These are phyloP conservation scores for Rhadina sibilatrix DNA, from an alignment of 2,113 vertebrate species.

Conservation along the genomic window DNA sequence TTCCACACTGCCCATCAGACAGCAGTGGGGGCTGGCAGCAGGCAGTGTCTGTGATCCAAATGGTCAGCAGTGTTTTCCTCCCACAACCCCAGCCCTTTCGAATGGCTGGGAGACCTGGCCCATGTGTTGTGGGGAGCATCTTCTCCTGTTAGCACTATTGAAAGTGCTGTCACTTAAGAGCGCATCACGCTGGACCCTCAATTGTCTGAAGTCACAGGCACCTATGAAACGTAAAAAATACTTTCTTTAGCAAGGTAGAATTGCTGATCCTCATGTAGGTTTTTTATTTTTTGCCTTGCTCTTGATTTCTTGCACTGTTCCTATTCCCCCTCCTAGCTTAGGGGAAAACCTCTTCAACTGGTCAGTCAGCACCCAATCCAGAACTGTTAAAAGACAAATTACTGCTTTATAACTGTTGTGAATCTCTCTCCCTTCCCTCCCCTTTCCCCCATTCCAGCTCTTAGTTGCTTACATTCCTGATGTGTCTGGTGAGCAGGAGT, in stretches of 20 bases:
- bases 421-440: background rate
- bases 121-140: accelerated
- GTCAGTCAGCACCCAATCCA: background rate
- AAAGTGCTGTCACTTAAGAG: background rate
- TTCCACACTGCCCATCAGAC: accelerated
- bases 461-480: background rate
- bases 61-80: background rate
- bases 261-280: background rate
- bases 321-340: background rate
- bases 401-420: background rate
- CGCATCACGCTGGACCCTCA: background rate
- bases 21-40: background rate
- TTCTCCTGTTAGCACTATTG: background rate
- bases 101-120: background rate
- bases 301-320: background rate
- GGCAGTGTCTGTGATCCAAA: background rate
- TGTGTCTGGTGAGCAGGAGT: background rate
- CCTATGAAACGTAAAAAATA: background rate
- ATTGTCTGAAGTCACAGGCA: background rate
- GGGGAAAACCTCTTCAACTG: background rate
- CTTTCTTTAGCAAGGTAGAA: background rate
- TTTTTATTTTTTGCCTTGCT: background rate
- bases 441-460: background rate
- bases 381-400: background rate
- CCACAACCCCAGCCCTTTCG: background rate